phyloP scores from a whole-genome alignment of 2,888 invertebrate species.

The Ectemnius lituratus region DNA sequence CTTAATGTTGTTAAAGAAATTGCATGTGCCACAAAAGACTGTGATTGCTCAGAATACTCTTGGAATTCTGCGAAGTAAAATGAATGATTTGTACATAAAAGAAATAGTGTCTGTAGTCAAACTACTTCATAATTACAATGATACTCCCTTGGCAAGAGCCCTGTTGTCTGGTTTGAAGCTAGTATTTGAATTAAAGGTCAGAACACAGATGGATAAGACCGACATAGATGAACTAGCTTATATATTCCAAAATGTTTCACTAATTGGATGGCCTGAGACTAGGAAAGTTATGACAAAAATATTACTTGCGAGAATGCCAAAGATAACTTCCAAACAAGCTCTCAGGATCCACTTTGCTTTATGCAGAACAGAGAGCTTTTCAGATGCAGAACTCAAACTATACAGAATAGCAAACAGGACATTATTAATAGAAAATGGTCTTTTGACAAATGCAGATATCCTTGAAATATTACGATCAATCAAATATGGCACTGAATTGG shows the following conservation, averaged over 20 bases:
- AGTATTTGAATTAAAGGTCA: slow-evolving; percentile 83
- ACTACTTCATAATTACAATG: slow-evolving; percentile 79
- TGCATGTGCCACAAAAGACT: slow-evolving; percentile 81
- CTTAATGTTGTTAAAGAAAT: slow-evolving; percentile 80
- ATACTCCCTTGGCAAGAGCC: slow-evolving; percentile 82
- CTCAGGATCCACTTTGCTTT: too few species aligned
- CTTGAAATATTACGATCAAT: too few species aligned
- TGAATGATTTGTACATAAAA: slow-evolving; percentile 81
- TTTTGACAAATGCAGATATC: too few species aligned
- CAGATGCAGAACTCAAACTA: too few species aligned
- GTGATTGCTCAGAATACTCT: slow-evolving; percentile 82
- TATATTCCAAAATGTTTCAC: too few species aligned
- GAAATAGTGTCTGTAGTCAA: slow-evolving; percentile 84
- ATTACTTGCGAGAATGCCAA: slow-evolving; percentile 56
- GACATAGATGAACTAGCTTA: slow-evolving; percentile 73
- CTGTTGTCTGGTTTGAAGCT: slow-evolving; percentile 83
- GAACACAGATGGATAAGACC: slow-evolving; percentile 80
- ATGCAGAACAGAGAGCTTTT: too few species aligned
- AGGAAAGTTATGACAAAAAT: background rate
- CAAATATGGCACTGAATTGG: too few species aligned
- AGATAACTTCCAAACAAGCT: too few species aligned
- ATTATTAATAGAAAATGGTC: too few species aligned
- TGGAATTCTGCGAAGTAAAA: slow-evolving; percentile 81
- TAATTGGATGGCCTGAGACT: too few species aligned
- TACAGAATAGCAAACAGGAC: too few species aligned